Conservation (phyloP, 1,140 invertebrate genomes). For the Atta cephalotes region DNA sequence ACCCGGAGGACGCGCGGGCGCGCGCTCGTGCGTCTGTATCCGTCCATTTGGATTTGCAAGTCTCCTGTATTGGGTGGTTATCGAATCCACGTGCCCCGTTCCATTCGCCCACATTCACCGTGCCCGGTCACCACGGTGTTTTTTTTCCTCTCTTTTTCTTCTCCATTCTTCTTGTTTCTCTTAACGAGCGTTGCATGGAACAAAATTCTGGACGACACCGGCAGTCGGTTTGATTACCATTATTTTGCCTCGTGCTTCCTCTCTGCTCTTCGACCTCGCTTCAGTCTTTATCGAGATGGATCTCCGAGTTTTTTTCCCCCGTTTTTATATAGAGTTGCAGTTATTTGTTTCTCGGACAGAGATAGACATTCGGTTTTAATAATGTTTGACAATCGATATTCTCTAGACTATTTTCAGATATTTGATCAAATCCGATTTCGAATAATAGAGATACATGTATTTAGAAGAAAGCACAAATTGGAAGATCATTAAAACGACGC, state of each 20-base stretch:
- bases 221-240: slow-evolving; percentile 30
- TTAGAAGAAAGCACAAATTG: not conserved
- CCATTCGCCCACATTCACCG: slow-evolving; percentile 5
- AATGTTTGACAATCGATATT: not conserved
- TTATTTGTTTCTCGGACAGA: slow-evolving; percentile 26
- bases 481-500: not conserved
- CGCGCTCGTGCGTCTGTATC: slow-evolving; percentile 4
- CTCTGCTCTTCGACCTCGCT: slow-evolving; percentile 45
- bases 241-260: slow-evolving; percentile 10
- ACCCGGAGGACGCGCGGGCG: not conserved
- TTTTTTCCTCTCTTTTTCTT: not conserved
- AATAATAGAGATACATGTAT: not conserved
- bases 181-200: slow-evolving; percentile 46
- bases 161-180: slow-evolving; percentile 38
- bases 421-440: not conserved
- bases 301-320: not conserved
- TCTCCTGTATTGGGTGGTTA: slow-evolving; percentile 49
- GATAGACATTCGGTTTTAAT: slow-evolving; percentile 1
- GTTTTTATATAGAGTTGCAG: not conserved
- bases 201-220: slow-evolving; percentile 32
- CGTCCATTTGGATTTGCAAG: slow-evolving; percentile 63
- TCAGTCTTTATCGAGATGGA: slow-evolving; percentile 39
- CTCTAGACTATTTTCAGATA: not conserved
- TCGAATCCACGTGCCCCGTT: slow-evolving; percentile 47
- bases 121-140: not conserved